Evolutionary conservation across 2,113 vertebrate species (phyloP), one percentile per base, ranked within the genome.

Genomic region (Myodes glareolus): DNA sequence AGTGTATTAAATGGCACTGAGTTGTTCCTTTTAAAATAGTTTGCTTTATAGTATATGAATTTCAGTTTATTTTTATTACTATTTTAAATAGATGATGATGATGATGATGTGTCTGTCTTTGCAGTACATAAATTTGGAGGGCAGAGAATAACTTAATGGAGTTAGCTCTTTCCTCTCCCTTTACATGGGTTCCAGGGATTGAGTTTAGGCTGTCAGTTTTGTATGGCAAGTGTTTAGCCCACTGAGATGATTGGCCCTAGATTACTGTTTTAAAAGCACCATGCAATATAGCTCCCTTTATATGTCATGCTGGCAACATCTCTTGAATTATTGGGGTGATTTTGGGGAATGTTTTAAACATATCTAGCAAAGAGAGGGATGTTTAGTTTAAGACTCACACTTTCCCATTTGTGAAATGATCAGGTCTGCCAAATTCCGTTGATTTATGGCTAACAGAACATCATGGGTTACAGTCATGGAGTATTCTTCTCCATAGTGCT

Each of bases 401-500:
- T 97, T 88, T 88, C 21, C 82, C 27, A 21, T 45, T 87, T 61
- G 55, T 47, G 29, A 17, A 45, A 13, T 11, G 47, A 91, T 12
- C 42, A 65, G 84, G 75, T 97, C 68, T 45, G 61, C 82, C 27
- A 94, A 61, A 36, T 36, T 63, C 4, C 11, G 12, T 63, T 93
- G 91, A 50, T 91, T 72, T 70, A 77, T 88, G 68, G 88, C 70
- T 21, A 33, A 88, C 81, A 95, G 82, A 76, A 88, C 88, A 23
- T 91, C n/a, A 25, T 70, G 23, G 12, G 91, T 95, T 76, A 93
- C 88, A 63, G 31, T 68, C 75, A 61, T 94, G 21, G 91, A 84
- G 50, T 95, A 91, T 70, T 95, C 81, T 10, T 97, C 61, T 17
- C 88, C 91, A 33, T 91, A 88, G 63, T 77, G n/a, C 61, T 88